Base-by-base conservation (phyloP, 2,888 invertebrate species). In the Sesia apiformis region DNA sequence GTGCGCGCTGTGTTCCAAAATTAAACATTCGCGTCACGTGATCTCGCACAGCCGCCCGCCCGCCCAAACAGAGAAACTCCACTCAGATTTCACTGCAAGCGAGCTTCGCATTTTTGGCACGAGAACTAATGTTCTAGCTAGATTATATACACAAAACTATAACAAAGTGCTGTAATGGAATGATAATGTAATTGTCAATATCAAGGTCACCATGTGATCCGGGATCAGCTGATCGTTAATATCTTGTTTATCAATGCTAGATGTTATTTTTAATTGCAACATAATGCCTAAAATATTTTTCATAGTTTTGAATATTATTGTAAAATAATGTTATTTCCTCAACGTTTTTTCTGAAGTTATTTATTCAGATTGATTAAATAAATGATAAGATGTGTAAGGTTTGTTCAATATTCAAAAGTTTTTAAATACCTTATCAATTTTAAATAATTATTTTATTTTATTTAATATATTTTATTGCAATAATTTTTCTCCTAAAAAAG, bases 21-120 rank as follows among this genome's bases (percentile, higher is more conserved):
- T 81, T 88, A 88, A 80, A 71, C 76, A 66, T 57, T 66, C 69
- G 76, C 79, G 84, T 85, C 88, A 88, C 84, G 84, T 84, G 87
- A 81, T 81, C 75, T 64, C 62, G 70, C 73, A 68, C 38, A n/a
- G 38, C 70, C 71, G 70, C 74, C 81, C 84, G 82, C 83, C 88
- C 88, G 88, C 86, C 88, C 89, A 89, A 88, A 89, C 86, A 80
- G 81, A 89, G 88, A 87, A 87, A 88, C 84, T 76, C 84, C 78
- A 66, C 86, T 89, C 88, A 69, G 73, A 84, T 89, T 89, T 87
- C 88, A 88, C 70, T 79, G 76, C 77, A 74, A 62, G 67, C 72
- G 60, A 63, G 67, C 69, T 64, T 61, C 63, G 58, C 65, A 63
- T 65, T 69, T 68, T 74, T 67, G 69, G 70, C 75, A 69, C 67